Evolutionary conservation across 1,140 invertebrate genomes (phyloP), one percentile per base, ranked within the genome.

Genomic region (Saccostrea glomerata): DNA sequence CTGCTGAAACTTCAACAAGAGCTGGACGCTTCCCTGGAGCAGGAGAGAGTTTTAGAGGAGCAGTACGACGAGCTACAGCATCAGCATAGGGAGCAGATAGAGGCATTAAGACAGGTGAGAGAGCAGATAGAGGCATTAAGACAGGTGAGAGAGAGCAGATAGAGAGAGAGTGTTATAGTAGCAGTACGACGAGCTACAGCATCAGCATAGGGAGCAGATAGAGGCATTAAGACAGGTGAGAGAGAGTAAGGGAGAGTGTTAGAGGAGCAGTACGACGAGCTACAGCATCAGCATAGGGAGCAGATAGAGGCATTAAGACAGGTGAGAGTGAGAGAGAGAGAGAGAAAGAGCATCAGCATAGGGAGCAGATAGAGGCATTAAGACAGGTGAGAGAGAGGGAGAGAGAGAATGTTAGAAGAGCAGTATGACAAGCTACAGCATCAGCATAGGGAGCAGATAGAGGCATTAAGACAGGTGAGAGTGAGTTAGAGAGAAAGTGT

Each of bases 1-100:
- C 70, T 92, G 40, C 86, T 55, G 6, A 90, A 90, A 56, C 88
- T 92, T 54, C 84, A 90, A 70, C 82, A 87, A 30, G 91, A 92
- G 84, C 20, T 90, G n/a, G 89, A 90, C 9, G 87, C 87, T 40
- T 90, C 89, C 7, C 84, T 82, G n/a, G 89, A 90, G 60, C 89
- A 90, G 84, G 89, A 90, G 25, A 54, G 85, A 58, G 70, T 90
- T 47, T 70, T 92, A 2, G 88, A 90, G 40, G 87, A 92, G 47
- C 89, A 89, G 47, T 87, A 89, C 55, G 84, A 89, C 60, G 87
- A 89, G 73, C 56, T 87, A 56, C 88, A 89, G 47, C 87, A 89
- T 55, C 83, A 82, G 54, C 77, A 88, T 66, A 40, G 17, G 54
- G 85, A 88, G 83, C 85, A 85, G 55, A 58, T 85, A 25, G 84